phyloP scores from a whole-genome alignment of 1,140 invertebrate genomes.

The Wiebesia pumilae region DNA sequence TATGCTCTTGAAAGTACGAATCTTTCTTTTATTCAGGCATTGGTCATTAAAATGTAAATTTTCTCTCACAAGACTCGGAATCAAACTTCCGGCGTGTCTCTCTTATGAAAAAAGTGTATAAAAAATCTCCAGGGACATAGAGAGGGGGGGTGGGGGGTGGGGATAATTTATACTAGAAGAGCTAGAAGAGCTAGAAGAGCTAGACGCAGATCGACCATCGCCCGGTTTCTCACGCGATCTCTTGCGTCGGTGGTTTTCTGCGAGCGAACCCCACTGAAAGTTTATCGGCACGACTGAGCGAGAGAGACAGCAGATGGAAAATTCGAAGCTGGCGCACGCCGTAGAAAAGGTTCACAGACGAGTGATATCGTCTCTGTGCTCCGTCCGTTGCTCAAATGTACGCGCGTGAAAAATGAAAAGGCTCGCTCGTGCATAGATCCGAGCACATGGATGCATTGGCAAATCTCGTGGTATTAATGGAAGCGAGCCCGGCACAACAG shows the following conservation, averaged over 20 bases:
- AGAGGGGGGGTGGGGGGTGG: no score
- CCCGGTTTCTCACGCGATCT: conserved; percentile 49
- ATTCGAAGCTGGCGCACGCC: background rate
- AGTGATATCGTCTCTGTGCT: conserved; percentile 12
- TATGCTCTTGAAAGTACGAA: background rate
- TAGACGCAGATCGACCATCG: conserved; percentile 41
- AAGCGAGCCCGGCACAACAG: background rate
- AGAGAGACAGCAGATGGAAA: conserved; percentile 1
- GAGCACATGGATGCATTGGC: background rate
- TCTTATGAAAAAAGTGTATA: background rate
- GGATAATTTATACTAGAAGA: conserved; percentile 17
- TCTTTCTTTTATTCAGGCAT: background rate
- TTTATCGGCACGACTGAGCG: conserved; percentile 33
- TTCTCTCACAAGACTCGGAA: background rate
- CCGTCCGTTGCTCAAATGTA: background rate
- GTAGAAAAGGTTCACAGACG: conserved; percentile 4
- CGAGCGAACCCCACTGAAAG: background rate
- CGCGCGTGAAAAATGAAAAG: conserved; percentile 6
- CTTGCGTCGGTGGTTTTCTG: background rate
- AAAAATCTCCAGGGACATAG: background rate
- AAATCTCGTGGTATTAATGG: background rate
- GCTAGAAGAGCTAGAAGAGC: conserved; percentile 3
- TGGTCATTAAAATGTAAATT: background rate
- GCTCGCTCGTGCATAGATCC: background rate
- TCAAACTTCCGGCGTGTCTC: background rate